Evolutionary conservation across 35 echinoderm and acorn worm species (phyloP).

Genomic region (Diadema setosum): DNA sequence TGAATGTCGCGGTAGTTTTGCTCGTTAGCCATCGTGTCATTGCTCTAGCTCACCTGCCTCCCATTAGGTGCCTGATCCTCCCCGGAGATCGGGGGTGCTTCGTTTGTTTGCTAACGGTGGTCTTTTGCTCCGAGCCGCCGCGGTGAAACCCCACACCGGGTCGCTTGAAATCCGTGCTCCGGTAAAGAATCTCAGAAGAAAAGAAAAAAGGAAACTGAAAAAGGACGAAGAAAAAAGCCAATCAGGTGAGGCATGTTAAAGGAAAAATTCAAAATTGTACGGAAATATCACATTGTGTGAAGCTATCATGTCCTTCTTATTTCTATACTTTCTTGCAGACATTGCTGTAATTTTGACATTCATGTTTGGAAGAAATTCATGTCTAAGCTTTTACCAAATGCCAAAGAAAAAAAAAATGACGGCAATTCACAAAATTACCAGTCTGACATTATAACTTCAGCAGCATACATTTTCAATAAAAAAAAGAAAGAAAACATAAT

Average conservation of each 20-base stretch:
- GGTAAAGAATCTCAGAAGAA: too few species aligned
- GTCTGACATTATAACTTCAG: not conserved
- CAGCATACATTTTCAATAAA: not conserved
- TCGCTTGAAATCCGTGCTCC: not conserved
- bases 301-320: too few species aligned
- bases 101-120: constrained; percentile 5
- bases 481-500: not conserved
- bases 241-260: too few species aligned
- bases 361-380: too few species aligned
- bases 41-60: not conserved
- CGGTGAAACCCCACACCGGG: constrained; percentile 8
- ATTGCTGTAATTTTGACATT: too few species aligned
- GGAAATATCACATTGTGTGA: too few species aligned
- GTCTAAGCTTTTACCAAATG: not conserved
- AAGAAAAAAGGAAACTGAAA: too few species aligned
- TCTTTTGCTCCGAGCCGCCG: not conserved
- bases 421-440: not conserved
- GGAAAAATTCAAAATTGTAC: too few species aligned
- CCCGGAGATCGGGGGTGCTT: not conserved
- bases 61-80: not conserved
- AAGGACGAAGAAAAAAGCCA: too few species aligned
- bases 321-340: too few species aligned
- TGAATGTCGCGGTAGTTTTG: not conserved
- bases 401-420: not conserved
- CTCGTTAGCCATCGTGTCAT: not conserved